Evolutionary conservation across 2,888 invertebrate genomes (phyloP).

Genomic region (Melipona beecheii): DNA sequence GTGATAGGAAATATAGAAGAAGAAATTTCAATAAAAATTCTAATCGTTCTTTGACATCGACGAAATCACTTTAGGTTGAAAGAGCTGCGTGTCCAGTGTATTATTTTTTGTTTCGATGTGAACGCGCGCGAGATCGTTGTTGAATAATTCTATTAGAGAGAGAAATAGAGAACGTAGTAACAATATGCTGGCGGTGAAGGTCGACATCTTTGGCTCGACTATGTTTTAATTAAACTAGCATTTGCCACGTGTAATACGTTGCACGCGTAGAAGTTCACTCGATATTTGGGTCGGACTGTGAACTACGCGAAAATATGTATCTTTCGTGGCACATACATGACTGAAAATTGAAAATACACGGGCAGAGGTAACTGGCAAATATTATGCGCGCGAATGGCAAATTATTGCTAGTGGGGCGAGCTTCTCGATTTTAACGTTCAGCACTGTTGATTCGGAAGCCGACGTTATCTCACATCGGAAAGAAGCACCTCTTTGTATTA

Average conservation of each 20-base stretch:
- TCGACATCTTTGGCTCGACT: background rate
- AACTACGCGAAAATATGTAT: background rate
- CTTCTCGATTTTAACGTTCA: background rate
- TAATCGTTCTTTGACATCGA: too few species aligned
- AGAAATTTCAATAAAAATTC: too few species aligned
- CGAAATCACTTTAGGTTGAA: too few species aligned
- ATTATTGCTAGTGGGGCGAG: too few species aligned
- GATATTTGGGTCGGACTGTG: background rate
- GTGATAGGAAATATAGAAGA: too few species aligned
- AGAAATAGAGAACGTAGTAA: too few species aligned
- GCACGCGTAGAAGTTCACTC: background rate
- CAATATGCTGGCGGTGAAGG: too few species aligned
- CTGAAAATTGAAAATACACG: background rate
- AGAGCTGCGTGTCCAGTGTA: too few species aligned
- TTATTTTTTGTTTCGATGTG: too few species aligned
- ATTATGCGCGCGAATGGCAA: background rate
- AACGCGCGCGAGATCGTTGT: background rate
- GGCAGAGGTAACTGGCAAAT: background rate
- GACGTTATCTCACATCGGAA: background rate
- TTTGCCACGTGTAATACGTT: background rate
- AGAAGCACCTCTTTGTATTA: background rate
- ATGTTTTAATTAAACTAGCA: constrained; percentile 21
- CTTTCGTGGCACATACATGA: background rate
- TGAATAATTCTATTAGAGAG: background rate
- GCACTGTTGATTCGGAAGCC: background rate